Evolutionary conservation across 1,140 invertebrate genomes (phyloP).

Genomic region (Pomacea maculata): DNA sequence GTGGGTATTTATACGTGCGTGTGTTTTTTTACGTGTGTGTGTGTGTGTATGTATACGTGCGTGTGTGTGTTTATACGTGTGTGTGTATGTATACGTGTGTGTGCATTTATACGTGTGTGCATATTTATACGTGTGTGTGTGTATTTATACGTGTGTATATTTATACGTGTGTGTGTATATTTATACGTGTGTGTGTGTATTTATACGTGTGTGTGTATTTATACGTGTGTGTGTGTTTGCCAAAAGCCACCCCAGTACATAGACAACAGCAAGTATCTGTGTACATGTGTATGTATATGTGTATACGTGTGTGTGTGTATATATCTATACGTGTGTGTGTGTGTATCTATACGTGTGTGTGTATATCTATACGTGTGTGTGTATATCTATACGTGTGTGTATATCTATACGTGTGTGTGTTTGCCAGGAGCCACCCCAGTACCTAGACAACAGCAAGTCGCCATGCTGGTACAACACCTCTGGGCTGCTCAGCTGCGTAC

Average conservation of each 20-base stretch:
- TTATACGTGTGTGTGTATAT: neutral
- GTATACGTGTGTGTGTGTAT: neutral
- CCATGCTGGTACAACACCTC: conserved; percentile 9
- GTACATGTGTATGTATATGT: neutral
- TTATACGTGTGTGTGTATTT: neutral
- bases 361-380: neutral
- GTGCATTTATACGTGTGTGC: neutral
- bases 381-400: neutral
- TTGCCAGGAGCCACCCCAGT: neutral
- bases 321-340: neutral
- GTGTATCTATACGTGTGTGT: neutral
- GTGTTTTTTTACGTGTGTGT: neutral
- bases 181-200: neutral
- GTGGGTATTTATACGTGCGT: neutral
- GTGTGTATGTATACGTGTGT: neutral
- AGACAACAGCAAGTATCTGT: neutral
- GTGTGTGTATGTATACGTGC: neutral
- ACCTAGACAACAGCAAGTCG: conserved; percentile 1
- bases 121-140: neutral
- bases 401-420: neutral
- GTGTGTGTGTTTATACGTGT: neutral
- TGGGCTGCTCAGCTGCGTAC: conserved; percentile 28
- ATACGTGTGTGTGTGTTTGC: conserved; percentile 3
- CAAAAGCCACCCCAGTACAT: neutral
- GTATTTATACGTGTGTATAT: neutral